Percentiles rank a stretch among this genome's conserved stretches.
phyloP scores from a whole-genome alignment of 2,797 vertebrate genomes.

The Emydoidea blandingii region DNA sequence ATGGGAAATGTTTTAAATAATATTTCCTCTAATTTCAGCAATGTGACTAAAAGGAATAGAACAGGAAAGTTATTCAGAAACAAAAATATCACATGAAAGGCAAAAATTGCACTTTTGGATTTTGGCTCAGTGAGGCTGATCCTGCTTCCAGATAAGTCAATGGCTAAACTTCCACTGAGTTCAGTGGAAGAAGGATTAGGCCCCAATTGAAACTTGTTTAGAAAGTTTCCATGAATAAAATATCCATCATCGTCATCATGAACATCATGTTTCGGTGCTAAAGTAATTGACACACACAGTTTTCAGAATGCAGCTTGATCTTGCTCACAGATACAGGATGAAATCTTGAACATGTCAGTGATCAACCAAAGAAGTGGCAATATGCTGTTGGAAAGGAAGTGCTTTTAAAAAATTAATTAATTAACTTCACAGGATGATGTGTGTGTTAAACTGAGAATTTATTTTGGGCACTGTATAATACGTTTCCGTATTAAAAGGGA shows the following conservation, averaged over 20 bases:
- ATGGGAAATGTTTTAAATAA: neutral
- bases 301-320: neutral
- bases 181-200: neutral
- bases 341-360: neutral
- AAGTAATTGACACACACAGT: neutral
- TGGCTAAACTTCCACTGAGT: neutral
- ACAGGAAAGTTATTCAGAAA: neutral
- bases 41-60: neutral
- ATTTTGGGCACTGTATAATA: conserved; percentile 55
- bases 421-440: conserved; percentile 35
- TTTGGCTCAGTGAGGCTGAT: neutral
- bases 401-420: neutral
- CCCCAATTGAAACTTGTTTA: neutral
- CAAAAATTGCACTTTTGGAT: neutral
- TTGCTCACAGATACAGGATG: neutral
- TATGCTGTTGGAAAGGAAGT: conserved; percentile 3
- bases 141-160: neutral
- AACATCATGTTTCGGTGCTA: neutral
- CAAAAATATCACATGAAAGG: neutral
- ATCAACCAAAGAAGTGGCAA: neutral
- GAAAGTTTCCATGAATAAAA: neutral
- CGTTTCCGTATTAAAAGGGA: conserved; percentile 65
- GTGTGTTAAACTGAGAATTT: conserved; percentile 49
- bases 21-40: neutral
- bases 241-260: neutral